These are phyloP conservation scores for Hirtodrosophila trivittata DNA, from an alignment of 2,888 invertebrate genomes.

Conservation along the genomic window DNA sequence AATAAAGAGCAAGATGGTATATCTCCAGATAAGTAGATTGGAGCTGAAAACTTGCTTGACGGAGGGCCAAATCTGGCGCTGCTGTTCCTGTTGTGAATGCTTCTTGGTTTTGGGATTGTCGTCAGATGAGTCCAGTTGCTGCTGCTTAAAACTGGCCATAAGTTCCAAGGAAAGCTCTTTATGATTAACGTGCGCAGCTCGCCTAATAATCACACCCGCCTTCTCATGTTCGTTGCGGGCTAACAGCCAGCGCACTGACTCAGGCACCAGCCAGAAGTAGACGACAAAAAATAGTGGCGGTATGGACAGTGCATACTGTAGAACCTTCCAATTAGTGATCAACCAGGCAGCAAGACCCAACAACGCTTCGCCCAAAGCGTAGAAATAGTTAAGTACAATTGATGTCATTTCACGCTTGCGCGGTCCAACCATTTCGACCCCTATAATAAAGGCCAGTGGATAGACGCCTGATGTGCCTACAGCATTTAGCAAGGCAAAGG, in stretches of 20 bases:
- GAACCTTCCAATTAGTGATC: slow-evolving; percentile 86
- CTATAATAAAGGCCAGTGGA: slow-evolving; percentile 86
- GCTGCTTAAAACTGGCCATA: slow-evolving; percentile 83
- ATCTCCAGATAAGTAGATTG: slow-evolving; percentile 84
- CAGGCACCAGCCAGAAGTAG: slow-evolving; percentile 87
- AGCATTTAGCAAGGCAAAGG: slow-evolving; percentile 86
- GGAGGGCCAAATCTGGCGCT: slow-evolving; percentile 82
- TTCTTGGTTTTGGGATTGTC: slow-evolving; percentile 8
- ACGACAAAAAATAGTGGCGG: slow-evolving; percentile 86
- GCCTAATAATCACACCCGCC: slow-evolving; percentile 85
- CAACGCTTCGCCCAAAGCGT: slow-evolving; percentile 87
- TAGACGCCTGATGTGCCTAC: slow-evolving; percentile 87
- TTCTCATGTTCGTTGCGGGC: slow-evolving; percentile 85
- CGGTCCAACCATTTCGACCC: slow-evolving; percentile 88
- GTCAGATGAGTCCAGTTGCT: slow-evolving; percentile 45
- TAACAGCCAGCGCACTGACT: slow-evolving; percentile 87
- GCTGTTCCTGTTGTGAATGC: slow-evolving; percentile 24
- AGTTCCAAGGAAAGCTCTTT: slow-evolving; percentile 84
- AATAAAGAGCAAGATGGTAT: slow-evolving; percentile 84
- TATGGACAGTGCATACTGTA: slow-evolving; percentile 86
- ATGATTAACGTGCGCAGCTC: slow-evolving; percentile 86
- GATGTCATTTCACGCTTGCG: slow-evolving; percentile 87
- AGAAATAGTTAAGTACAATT: slow-evolving; percentile 87
- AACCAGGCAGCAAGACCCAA: slow-evolving; percentile 86
- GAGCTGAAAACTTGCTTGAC: slow-evolving; percentile 84